These are phyloP conservation scores for Adelges cooleyi DNA, from an alignment of 1,140 invertebrate genomes.

Conservation along the genomic window DNA sequence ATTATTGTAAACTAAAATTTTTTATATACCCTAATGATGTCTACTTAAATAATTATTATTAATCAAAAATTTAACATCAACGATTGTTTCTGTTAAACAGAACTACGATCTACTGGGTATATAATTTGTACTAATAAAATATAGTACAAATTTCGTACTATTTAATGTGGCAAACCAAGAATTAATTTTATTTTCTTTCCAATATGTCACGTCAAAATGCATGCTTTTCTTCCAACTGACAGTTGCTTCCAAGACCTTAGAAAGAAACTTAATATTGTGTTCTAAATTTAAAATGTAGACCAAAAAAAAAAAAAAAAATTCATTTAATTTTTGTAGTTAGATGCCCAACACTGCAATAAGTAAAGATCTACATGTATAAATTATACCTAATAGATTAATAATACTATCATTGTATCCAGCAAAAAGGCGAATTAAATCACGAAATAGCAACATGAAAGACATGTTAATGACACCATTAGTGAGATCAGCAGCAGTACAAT, in stretches of 20 bases:
- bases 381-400: constrained; percentile 84
- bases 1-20: too few relatives aligned
- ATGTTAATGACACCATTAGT: constrained; percentile 98
- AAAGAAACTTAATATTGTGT: constrained; percentile 19
- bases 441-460: constrained; percentile 95
- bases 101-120: too few relatives aligned
- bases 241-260: not conserved
- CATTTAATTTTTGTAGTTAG: constrained; percentile 8
- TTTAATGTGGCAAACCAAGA: constrained; percentile 3
- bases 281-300: constrained; percentile 23
- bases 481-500: constrained; percentile 91
- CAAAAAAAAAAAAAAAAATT: not conserved
- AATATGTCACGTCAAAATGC: not conserved
- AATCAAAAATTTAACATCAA: too few relatives aligned
- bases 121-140: too few relatives aligned
- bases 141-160: constrained; percentile 3
- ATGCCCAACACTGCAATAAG: constrained; percentile 7
- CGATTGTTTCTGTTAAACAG: too few relatives aligned
- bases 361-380: not conserved
- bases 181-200: constrained; percentile 6
- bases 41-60: too few relatives aligned
- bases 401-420: constrained; percentile 99
- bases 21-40: too few relatives aligned
- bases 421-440: constrained; percentile 96
- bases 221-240: constrained; percentile 9